Evolutionary conservation across 2,113 vertebrate genomes (phyloP).

Genomic region (Hyperopisus bebe): DNA sequence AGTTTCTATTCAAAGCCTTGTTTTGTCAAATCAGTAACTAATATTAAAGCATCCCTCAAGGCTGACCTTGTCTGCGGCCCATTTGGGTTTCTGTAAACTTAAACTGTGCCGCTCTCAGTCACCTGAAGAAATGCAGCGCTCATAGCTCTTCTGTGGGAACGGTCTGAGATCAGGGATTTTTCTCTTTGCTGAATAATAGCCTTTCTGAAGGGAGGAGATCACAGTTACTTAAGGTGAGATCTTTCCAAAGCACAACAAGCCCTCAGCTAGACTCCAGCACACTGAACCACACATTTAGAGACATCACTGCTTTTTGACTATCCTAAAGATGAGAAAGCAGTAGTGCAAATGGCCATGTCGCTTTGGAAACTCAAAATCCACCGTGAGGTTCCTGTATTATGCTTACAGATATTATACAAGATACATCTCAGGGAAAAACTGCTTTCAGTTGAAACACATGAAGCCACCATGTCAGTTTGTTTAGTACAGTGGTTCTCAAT

Average conservation of each 20-base stretch:
- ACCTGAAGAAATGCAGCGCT: not conserved
- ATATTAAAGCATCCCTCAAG: not conserved
- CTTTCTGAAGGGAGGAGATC: not conserved
- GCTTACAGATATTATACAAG: not conserved
- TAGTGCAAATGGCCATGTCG: not conserved
- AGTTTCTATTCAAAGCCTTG: not conserved
- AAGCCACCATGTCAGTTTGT: not conserved
- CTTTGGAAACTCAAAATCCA: not conserved
- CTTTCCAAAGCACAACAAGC: not conserved
- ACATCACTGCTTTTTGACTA: not conserved
- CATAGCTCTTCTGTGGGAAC: not conserved
- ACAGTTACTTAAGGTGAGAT: not conserved
- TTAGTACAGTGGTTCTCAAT: not conserved
- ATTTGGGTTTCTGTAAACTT: not conserved
- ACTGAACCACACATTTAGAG: not conserved
- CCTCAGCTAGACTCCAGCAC: not conserved
- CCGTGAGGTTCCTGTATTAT: not conserved
- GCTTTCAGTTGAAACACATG: not conserved
- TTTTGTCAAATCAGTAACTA: not conserved
- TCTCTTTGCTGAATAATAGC: not conserved
- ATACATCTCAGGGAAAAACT: not conserved
- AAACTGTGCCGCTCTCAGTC: not conserved
- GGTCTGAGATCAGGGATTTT: not conserved
- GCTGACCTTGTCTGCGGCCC: not conserved
- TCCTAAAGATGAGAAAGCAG: not conserved